Conservation (phyloP, 2,113 vertebrate species). For the Eublepharis macularius region DNA sequence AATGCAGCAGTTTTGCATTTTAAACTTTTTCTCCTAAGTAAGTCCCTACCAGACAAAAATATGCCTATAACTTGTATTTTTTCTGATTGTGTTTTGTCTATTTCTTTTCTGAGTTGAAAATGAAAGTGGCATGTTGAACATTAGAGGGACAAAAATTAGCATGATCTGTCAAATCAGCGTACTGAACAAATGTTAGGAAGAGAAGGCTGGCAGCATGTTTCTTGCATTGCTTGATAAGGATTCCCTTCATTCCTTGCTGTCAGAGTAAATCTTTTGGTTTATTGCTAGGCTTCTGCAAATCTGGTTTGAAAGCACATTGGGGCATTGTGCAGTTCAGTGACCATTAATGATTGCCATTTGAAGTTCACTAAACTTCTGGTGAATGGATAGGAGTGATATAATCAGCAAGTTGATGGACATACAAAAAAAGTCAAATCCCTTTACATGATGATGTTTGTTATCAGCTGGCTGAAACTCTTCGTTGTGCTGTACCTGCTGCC, state of each 20-base stretch:
- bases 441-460: slow-evolving; percentile 31
- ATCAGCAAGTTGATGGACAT: slow-evolving; percentile 64
- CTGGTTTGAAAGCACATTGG: slow-evolving; percentile 77
- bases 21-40: slow-evolving; percentile 38
- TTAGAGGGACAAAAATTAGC: slow-evolving; percentile 61
- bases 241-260: slow-evolving; percentile 71
- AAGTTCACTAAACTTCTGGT: slow-evolving; percentile 82
- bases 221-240: slow-evolving; percentile 62
- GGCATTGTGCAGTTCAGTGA: slow-evolving; percentile 77
- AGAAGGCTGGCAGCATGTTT: slow-evolving; percentile 56
- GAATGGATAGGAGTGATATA: slow-evolving; percentile 67
- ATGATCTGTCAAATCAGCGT: slow-evolving; percentile 66
- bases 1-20: slow-evolving; percentile 18
- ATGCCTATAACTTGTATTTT: slow-evolving; percentile 50
- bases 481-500: slow-evolving; percentile 5
- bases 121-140: slow-evolving; percentile 40
- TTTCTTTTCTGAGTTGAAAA: slow-evolving; percentile 52
- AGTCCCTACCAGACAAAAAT: slow-evolving; percentile 4
- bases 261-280: slow-evolving; percentile 76
- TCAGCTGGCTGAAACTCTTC: slow-evolving; percentile 36
- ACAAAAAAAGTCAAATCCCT: slow-evolving; percentile 31
- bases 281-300: slow-evolving; percentile 76
- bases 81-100: slow-evolving; percentile 55
- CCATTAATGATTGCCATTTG: slow-evolving; percentile 80
- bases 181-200: slow-evolving; percentile 63